phyloP scores from a whole-genome alignment of 2,888 invertebrate genomes.

The Drosophila neotestacea region DNA sequence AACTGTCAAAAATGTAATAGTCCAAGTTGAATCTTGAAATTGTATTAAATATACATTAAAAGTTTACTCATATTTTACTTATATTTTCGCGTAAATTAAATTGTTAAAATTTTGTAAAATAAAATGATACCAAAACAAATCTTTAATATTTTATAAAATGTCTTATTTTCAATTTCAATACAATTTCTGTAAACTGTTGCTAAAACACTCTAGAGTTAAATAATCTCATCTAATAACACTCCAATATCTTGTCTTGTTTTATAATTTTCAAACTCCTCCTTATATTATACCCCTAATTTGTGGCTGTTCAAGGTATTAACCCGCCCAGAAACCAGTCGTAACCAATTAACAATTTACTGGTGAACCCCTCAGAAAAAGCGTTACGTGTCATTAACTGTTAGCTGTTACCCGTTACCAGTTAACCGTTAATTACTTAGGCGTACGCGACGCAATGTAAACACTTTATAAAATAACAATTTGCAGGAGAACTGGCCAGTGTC shows the following conservation, averaged over 20 bases:
- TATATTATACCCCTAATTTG: slow-evolving; percentile 7
- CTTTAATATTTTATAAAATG: too few species aligned
- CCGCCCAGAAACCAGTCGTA: slow-evolving; percentile 17
- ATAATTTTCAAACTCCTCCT: not conserved
- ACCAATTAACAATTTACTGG: slow-evolving; percentile 31
- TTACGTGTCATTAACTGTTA: slow-evolving; percentile 69
- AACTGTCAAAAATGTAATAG: too few species aligned
- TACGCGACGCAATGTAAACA: slow-evolving; percentile 69
- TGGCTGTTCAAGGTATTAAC: slow-evolving; percentile 11
- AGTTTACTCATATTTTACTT: too few species aligned
- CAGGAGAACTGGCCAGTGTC: slow-evolving; percentile 19
- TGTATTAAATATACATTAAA: too few species aligned
- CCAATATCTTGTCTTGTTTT: not conserved
- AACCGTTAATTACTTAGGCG: slow-evolving; percentile 73
- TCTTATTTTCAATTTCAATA: too few species aligned
- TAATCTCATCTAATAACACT: not conserved
- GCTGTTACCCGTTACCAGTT: slow-evolving; percentile 58
- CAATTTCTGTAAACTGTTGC: not conserved
- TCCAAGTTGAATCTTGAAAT: too few species aligned
- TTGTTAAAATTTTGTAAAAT: not conserved
- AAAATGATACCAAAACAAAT: too few species aligned
- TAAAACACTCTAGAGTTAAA: not conserved
- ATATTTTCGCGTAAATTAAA: not conserved
- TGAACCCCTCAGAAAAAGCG: slow-evolving; percentile 34
- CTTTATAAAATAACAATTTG: slow-evolving; percentile 76